phyloP scores from a whole-genome alignment of 2,797 vertebrate species.

The Spinus pinus region DNA sequence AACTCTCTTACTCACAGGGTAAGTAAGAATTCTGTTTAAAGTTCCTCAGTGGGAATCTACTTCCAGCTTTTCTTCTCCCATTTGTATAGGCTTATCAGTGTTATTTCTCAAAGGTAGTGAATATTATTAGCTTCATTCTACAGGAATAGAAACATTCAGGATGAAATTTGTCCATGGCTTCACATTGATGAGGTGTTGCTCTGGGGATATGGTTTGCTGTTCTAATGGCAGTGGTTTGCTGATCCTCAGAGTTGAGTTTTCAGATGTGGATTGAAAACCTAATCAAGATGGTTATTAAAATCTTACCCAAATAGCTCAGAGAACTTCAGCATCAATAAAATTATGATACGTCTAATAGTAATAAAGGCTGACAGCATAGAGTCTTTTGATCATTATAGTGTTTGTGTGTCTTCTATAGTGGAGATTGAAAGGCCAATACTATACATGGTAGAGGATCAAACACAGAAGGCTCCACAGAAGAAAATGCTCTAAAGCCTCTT shows the following conservation, averaged over 20 bases:
- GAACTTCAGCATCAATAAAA: not conserved
- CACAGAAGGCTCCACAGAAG: not conserved
- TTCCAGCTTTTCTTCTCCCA: not conserved
- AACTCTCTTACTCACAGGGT: not conserved
- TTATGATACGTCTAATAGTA: not conserved
- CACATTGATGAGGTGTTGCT: not conserved
- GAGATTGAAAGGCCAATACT: not conserved
- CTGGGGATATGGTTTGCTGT: not conserved
- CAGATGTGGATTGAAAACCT: not conserved
- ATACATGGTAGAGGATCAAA: not conserved
- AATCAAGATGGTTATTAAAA: not conserved
- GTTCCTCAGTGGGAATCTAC: not conserved
- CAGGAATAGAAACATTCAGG: not conserved
- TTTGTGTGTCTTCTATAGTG: not conserved
- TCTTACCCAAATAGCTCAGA: not conserved
- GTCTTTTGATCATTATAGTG: not conserved
- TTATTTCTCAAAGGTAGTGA: slow-evolving; percentile 18
- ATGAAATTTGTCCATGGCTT: not conserved
- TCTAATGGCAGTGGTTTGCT: not conserved
- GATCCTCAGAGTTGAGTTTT: not conserved
- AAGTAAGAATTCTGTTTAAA: slow-evolving; percentile 15
- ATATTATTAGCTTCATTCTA: slow-evolving; percentile 26
- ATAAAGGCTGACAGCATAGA: not conserved
- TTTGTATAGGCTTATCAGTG: not conserved
- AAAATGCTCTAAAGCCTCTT: not conserved